Evolutionary conservation across 64 coral and sea anemone species (phyloP).

Genomic region (Montipora foliosa): DNA sequence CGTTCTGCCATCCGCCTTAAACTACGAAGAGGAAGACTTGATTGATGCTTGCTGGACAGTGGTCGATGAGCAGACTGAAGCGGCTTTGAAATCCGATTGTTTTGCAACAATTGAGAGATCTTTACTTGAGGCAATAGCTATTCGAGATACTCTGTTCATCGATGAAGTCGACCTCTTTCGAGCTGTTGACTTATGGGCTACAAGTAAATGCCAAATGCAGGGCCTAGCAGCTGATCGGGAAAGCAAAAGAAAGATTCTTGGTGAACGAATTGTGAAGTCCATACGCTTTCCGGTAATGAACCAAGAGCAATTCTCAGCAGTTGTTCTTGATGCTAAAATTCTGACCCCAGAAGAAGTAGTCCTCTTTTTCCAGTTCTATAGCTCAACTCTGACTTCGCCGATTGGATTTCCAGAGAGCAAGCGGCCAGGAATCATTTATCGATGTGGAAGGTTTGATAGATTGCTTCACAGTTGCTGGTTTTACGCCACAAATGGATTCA

Average conservation of each 20-base stretch:
- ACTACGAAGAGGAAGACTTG: not conserved
- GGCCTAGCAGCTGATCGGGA: too few relatives aligned
- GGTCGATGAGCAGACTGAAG: not conserved
- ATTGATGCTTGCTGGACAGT: not conserved
- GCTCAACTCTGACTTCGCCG: not conserved
- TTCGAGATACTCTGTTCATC: not conserved
- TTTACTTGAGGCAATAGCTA: not conserved
- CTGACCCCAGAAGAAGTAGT: constrained; percentile 5
- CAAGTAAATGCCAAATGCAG: too few relatives aligned
- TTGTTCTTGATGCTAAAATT: not conserved
- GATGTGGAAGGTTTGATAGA: not conserved
- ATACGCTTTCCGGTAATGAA: not conserved
- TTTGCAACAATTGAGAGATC: constrained; percentile 2
- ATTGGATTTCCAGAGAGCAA: not conserved
- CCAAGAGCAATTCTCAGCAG: not conserved
- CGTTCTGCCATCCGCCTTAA: not conserved
- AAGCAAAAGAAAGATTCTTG: too few relatives aligned
- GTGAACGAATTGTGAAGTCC: too few relatives aligned
- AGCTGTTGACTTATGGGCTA: too few relatives aligned
- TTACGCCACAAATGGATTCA: not conserved
- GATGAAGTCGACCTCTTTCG: not conserved
- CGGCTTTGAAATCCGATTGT: not conserved
- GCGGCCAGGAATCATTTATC: not conserved
- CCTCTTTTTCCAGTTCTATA: not conserved
- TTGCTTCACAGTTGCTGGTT: not conserved